These are phyloP conservation scores for Parauchenoglanis punctatus DNA, from an alignment of 2,797 vertebrate species.

Conservation along the genomic window DNA sequence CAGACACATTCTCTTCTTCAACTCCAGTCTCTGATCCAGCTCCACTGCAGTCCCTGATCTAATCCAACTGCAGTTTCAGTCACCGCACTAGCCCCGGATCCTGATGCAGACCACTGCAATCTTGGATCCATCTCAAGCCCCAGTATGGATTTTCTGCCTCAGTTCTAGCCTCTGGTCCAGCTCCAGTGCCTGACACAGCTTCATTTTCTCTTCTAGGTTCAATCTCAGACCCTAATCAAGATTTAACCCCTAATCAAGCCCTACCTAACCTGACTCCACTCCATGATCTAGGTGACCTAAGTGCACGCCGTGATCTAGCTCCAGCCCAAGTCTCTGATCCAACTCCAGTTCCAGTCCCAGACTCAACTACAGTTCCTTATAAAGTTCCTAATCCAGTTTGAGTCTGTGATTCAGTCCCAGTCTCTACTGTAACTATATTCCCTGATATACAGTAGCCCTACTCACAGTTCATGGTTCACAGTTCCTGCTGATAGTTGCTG, in stretches of 20 bases:
- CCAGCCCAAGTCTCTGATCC: background rate
- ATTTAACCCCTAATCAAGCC: background rate
- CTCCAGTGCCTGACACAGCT: too few relatives aligned
- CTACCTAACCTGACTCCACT: background rate
- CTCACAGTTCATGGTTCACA: background rate
- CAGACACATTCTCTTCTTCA: background rate
- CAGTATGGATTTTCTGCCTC: background rate
- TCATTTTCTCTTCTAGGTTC: background rate
- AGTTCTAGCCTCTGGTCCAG: background rate
- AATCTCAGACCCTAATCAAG: background rate
- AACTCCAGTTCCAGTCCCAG: background rate
- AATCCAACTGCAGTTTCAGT: background rate
- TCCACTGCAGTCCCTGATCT: background rate
- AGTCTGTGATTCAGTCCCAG: background rate
- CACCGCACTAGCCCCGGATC: background rate
- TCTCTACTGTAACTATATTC: background rate
- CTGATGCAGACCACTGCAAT: background rate
- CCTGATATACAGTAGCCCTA: background rate
- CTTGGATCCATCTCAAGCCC: background rate
- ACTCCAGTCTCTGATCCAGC: background rate
- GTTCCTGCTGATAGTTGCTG: too few relatives aligned
- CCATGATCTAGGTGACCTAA: background rate
- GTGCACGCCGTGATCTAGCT: background rate
- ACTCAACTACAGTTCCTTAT: too few relatives aligned
- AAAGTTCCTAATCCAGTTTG: background rate